Percentiles rank a stretch among this genome's conserved stretches.
These are phyloP conservation scores for Pantherophis alleghaniensis DNA, from an alignment of 2,797 vertebrate species.

Conservation along the genomic window DNA sequence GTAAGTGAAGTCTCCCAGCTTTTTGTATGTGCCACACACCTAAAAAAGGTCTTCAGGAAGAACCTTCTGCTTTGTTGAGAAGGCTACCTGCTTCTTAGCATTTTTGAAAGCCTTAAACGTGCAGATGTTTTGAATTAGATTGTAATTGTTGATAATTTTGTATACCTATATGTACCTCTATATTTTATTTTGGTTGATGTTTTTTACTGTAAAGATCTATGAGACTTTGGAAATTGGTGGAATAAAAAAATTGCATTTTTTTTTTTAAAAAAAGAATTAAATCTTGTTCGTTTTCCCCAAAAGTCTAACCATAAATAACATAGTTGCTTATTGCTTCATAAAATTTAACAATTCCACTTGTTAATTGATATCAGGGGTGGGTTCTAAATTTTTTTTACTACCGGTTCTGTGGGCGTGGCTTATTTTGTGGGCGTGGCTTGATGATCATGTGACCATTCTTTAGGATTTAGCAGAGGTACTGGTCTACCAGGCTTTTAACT, in stretches of 20 bases:
- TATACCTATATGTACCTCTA: not conserved
- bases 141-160: not conserved
- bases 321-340: not conserved
- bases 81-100: not conserved
- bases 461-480: no score
- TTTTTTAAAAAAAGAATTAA: not conserved
- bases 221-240: not conserved
- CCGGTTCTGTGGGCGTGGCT: no score
- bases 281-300: not conserved
- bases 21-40: not conserved
- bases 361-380: no score
- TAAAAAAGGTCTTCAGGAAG: not conserved
- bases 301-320: not conserved
- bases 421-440: no score
- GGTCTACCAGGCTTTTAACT: no score
- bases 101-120: not conserved
- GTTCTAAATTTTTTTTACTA: no score
- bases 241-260: not conserved
- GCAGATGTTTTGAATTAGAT: not conserved
- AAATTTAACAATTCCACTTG: no score
- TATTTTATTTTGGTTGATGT: not conserved
- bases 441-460: no score
- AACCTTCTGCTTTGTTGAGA: not conserved
- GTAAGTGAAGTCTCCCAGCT: not conserved
- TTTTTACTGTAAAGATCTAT: not conserved